Evolutionary conservation across 2,888 invertebrate species (phyloP).

Genomic region (Mantis religiosa): DNA sequence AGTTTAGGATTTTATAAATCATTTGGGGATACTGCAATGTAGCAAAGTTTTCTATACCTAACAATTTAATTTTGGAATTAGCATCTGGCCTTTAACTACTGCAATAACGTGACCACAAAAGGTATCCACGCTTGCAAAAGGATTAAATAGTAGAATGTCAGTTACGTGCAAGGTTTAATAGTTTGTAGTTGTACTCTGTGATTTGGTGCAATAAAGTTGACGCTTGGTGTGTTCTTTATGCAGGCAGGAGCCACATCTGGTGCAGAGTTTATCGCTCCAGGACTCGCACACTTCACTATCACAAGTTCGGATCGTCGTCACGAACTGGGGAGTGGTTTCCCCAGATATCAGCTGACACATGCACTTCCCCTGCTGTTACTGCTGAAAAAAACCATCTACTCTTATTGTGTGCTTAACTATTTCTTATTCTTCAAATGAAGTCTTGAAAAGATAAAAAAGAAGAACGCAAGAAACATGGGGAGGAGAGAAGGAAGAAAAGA

Average conservation of each 20-base stretch:
- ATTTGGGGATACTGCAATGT: no score
- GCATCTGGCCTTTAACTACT: no score
- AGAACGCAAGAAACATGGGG: neutral
- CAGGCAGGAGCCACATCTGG: neutral
- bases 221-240: neutral
- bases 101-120: no score
- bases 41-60: no score
- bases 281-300: neutral
- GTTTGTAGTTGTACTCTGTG: neutral
- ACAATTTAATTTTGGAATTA: no score
- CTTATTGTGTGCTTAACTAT: slow-evolving; percentile 10
- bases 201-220: neutral
- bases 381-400: neutral
- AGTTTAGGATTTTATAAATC: no score
- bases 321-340: neutral
- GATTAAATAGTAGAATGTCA: neutral
- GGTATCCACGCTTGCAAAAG: neutral
- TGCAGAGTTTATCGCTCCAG: neutral
- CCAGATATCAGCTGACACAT: slow-evolving; percentile 10
- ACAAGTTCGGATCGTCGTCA: neutral
- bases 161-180: neutral
- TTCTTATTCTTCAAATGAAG: neutral
- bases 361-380: neutral
- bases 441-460: neutral
- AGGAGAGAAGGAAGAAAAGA: slow-evolving; percentile 4